A percentile compares a stretch with the other conserved stretches of the same genome.
phyloP scores from a whole-genome alignment of 2,797 vertebrate genomes.

The Botia kubotai region DNA sequence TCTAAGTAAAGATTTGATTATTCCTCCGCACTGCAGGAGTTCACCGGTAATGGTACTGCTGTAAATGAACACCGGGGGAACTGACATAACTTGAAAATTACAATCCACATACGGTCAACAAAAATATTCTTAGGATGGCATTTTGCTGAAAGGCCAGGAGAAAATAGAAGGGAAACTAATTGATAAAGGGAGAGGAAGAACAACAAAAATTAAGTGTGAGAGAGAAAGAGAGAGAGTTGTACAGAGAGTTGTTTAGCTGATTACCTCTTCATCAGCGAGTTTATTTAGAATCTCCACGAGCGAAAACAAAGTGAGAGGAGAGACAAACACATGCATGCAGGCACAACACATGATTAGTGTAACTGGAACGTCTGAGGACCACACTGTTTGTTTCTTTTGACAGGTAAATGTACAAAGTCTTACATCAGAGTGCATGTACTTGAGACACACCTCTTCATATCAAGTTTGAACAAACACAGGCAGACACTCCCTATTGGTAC shows the following conservation, averaged over 20 bases:
- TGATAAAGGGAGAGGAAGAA: constrained; percentile 55
- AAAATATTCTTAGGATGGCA: constrained; percentile 46
- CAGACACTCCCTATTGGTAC: constrained; percentile 1
- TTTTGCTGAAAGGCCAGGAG: constrained; percentile 51
- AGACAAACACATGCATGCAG: constrained; percentile 47
- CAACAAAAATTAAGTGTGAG: too few relatives aligned
- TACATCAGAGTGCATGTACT: constrained; percentile 6
- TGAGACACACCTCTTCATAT: neutral
- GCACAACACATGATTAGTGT: constrained; percentile 22
- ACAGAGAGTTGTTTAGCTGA: constrained; percentile 55
- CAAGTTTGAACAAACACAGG: neutral
- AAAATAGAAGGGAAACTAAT: neutral
- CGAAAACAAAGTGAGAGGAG: constrained; percentile 22
- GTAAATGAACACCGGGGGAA: constrained; percentile 28
- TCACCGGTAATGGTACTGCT: constrained; percentile 4
- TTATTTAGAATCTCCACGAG: constrained; percentile 25
- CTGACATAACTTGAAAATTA: constrained; percentile 52
- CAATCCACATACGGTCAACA: constrained; percentile 35
- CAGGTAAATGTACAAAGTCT: neutral
- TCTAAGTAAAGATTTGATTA: too few relatives aligned
- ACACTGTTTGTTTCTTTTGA: neutral
- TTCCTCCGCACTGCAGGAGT: too few relatives aligned
- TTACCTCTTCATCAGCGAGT: constrained; percentile 28
- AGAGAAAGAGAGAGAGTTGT: too few relatives aligned
- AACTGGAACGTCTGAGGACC: neutral